Evolutionary conservation across 2,113 vertebrate species (phyloP), one percentile per base, ranked within the genome.

Genomic region (Benitochromis conjunctus): DNA sequence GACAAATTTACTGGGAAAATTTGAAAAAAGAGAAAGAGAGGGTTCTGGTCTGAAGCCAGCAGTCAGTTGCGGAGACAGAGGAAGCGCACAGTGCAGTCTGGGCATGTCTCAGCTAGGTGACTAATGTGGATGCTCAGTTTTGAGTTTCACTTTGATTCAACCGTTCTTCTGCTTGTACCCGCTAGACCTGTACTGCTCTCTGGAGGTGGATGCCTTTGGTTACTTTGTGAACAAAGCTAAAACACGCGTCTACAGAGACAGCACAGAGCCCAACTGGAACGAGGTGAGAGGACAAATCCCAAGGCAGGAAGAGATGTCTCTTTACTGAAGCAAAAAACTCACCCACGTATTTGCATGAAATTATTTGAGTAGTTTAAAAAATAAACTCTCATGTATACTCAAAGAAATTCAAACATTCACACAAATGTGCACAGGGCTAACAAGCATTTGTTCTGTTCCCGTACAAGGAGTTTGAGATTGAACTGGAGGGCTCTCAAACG

Each of bases 161-260:
- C 12, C 19, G 13, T 26, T 55, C 14, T 26, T 26, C 6, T 83
- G 1, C 11, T 19, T 94, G 18, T 3, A 6, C 53, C 41, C 48
- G 5, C 3, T 91, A 98, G 98, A 98, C 92, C 94, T 99, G 53
- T 99, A 98, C 95, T 99, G 98, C 93, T 98, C 98, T 0, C 95
- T 99, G 81, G 98, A 99, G 92, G 97, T 99, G 92, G 98, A 99
- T 90, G 99, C 98, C 51, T 99, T 98, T 4, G 98, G 98, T 9
- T 99, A 99, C 94, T 99, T 99, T 26, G 98, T 99, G 93, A 99
- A 99, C 95, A 99, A 99, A 95, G 98, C 98, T 34, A 99, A 99
- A 94, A 99, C 98, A 0, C 96, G 98, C 0, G 97, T 99, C 77
- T 97, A 98, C 95, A 95, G 98, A 90, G 98, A 99, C 93, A 98